Percentiles rank a stretch among this genome's conserved stretches.
These are phyloP conservation scores for Montipora efflorescens DNA, from an alignment of 64 coral and sea anemone genomes.

Conservation along the genomic window DNA sequence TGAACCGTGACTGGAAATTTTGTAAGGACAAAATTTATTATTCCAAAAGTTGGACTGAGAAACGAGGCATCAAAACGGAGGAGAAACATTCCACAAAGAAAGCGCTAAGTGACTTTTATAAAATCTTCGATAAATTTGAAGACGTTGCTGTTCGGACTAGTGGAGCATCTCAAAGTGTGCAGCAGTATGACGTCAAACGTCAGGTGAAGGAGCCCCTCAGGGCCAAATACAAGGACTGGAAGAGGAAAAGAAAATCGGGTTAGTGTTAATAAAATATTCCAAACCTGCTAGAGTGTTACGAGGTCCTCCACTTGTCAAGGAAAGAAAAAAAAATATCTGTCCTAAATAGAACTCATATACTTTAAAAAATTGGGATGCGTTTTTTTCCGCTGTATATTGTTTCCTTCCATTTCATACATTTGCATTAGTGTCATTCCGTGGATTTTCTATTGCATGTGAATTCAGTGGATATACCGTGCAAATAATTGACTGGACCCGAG, in stretches of 20 bases:
- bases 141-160: conserved; percentile 56
- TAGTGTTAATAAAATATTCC: neutral
- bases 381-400: too few species aligned
- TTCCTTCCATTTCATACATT: too few species aligned
- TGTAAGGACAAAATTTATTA: conserved; percentile 59
- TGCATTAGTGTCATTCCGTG: too few species aligned
- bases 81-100: conserved; percentile 13
- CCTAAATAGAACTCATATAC: too few species aligned
- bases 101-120: conserved; percentile 50
- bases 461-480: too few species aligned
- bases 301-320: too few species aligned
- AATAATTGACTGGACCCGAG: too few species aligned
- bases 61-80: conserved; percentile 18
- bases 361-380: too few species aligned
- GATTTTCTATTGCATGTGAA: too few species aligned
- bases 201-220: conserved; percentile 57
- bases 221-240: conserved; percentile 65
- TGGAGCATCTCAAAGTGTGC: conserved; percentile 33
- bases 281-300: too few species aligned
- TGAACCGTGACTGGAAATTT: conserved; percentile 49
- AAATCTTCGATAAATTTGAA: conserved; percentile 32
- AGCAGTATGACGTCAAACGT: conserved; percentile 56
- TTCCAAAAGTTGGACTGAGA: conserved; percentile 48
- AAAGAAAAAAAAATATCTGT: too few species aligned
- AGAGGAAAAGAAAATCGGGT: conserved; percentile 29